Conservation (phyloP, 2,113 vertebrate genomes). For the Polypterus bichir region DNA sequence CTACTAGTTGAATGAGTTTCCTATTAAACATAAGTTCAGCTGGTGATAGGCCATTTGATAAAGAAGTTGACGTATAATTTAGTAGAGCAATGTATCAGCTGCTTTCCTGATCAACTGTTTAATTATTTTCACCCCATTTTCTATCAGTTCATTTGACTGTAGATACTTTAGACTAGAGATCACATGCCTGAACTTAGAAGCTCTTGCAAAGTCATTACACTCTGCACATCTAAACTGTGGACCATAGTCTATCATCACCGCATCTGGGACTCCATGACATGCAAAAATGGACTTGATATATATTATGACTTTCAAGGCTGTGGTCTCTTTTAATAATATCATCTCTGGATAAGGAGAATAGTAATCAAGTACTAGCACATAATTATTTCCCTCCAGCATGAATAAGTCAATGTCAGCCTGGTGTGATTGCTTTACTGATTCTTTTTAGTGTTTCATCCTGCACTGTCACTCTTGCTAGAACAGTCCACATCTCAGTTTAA, state of each 20-base stretch:
- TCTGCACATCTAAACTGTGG: constrained; percentile 4
- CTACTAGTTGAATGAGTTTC: background rate
- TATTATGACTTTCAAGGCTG: background rate
- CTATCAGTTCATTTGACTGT: constrained; percentile 2
- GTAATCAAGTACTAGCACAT: background rate
- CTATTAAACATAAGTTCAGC: background rate
- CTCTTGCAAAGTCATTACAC: constrained; percentile 3
- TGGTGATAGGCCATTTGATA: background rate
- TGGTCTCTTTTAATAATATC: background rate
- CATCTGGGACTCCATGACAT: background rate
- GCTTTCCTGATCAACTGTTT: constrained; percentile 5
- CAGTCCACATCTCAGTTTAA: no score
- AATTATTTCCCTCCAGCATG: background rate
- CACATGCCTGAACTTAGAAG: constrained; percentile 3
- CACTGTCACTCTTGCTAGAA: no score
- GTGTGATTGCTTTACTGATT: no score
- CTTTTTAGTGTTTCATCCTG: no score
- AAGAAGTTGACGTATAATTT: no score
- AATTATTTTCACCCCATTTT: constrained; percentile 3
- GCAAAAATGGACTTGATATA: constrained; percentile 4
- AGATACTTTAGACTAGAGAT: constrained; percentile 2
- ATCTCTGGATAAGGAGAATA: background rate
- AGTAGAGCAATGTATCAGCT: background rate
- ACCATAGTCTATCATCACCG: background rate
- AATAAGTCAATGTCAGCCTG: background rate